Evolutionary conservation across 2,797 vertebrate genomes (phyloP).

Genomic region (Hoplostethus mediterraneus): DNA sequence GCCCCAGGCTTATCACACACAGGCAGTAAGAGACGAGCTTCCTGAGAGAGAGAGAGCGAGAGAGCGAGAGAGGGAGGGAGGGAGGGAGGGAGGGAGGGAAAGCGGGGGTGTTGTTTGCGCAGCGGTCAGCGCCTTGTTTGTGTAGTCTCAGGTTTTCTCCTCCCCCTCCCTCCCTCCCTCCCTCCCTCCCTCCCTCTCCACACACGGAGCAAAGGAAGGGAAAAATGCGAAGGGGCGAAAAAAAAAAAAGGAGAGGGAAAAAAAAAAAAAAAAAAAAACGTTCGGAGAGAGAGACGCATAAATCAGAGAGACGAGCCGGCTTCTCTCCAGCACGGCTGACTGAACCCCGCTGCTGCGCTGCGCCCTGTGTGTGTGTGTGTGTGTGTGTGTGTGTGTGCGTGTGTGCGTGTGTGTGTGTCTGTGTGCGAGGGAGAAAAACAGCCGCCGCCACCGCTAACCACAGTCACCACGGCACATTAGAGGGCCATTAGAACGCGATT

Average conservation of each 20-base stretch:
- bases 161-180: slow-evolving; percentile 66
- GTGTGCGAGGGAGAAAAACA: slow-evolving; percentile 68
- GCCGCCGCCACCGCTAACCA: slow-evolving; percentile 82
- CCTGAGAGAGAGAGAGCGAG: slow-evolving; percentile 75
- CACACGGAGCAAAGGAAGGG: slow-evolving; percentile 72
- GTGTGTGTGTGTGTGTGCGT: slow-evolving; percentile 16
- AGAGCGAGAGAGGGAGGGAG: slow-evolving; percentile 36
- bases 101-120: slow-evolving; percentile 77
- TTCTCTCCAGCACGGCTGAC: slow-evolving; percentile 82
- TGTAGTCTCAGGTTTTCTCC: slow-evolving; percentile 83
- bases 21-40: slow-evolving; percentile 84
- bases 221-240: slow-evolving; percentile 62
- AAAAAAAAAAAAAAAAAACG: slow-evolving; percentile 66
- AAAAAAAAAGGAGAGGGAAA: slow-evolving; percentile 14
- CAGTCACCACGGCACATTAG: slow-evolving; percentile 85
- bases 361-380: slow-evolving; percentile 42
- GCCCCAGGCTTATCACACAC: slow-evolving; percentile 86
- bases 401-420: slow-evolving; percentile 13
- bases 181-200: slow-evolving; percentile 58
- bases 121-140: slow-evolving; percentile 84
- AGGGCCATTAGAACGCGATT: slow-evolving; percentile 85
- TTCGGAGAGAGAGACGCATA: slow-evolving; percentile 80
- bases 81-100: slow-evolving; percentile 38
- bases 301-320: slow-evolving; percentile 84
- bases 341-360: slow-evolving; percentile 79